Conservation (phyloP, 2,113 vertebrate genomes). For the Grantiella picta region DNA sequence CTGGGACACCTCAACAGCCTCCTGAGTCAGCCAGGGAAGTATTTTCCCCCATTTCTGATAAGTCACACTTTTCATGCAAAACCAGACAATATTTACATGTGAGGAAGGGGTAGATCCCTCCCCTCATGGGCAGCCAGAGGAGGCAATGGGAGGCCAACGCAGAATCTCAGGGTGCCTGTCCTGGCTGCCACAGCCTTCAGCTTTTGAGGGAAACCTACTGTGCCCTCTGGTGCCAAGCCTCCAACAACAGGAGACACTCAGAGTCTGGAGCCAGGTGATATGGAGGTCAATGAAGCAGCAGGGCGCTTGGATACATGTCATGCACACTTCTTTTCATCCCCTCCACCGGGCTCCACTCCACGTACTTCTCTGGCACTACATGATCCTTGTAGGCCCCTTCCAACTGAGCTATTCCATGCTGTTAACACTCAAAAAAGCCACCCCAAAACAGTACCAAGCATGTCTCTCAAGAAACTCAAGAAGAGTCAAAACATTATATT, state of each 20-base stretch:
- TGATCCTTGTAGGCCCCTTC: background rate
- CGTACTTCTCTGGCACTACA: background rate
- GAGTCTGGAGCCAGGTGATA: background rate
- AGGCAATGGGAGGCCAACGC: background rate
- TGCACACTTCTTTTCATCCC: background rate
- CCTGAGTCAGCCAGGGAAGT: background rate
- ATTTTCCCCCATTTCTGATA: background rate
- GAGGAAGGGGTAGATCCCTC: background rate
- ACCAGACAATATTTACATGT: background rate
- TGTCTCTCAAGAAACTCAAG: background rate
- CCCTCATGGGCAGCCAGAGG: background rate
- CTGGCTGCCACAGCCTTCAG: background rate
- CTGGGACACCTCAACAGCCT: background rate
- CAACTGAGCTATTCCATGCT: background rate
- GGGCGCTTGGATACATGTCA: rapidly evolving
- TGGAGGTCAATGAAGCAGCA: background rate
- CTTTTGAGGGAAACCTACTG: background rate
- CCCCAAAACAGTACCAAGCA: background rate
- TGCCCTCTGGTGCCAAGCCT: background rate
- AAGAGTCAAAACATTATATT: background rate
- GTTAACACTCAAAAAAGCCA: background rate
- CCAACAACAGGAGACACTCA: background rate
- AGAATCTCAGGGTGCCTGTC: background rate
- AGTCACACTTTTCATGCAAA: background rate
- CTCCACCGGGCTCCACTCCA: background rate